These are phyloP conservation scores for Cettia cetti DNA, from an alignment of 2,113 vertebrate genomes.

Conservation along the genomic window DNA sequence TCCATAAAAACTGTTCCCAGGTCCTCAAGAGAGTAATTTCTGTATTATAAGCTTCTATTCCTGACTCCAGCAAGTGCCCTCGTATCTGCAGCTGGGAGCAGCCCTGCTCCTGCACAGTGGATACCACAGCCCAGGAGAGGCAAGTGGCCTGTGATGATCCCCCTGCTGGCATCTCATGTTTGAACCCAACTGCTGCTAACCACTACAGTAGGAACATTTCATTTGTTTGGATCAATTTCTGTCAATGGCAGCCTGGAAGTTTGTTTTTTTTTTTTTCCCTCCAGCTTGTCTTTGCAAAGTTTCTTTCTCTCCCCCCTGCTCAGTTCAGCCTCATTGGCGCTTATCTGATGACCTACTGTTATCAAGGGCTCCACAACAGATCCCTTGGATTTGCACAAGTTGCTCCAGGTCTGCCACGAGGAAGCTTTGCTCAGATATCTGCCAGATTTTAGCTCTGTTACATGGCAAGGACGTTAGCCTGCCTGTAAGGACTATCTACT, in stretches of 20 bases:
- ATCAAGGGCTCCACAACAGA: not conserved
- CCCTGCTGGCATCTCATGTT: rapidly evolving
- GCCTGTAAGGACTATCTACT: not conserved
- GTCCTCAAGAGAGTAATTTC: not conserved
- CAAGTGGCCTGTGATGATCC: rapidly evolving
- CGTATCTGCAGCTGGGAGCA: not conserved
- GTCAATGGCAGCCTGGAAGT: not conserved
- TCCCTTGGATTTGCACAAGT: not conserved
- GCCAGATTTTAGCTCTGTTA: not conserved
- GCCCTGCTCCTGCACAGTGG: not conserved
- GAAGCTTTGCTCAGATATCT: not conserved
- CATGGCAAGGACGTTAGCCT: not conserved
- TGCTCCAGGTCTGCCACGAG: rapidly evolving
- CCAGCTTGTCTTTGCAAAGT: not conserved
- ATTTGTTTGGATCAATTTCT: constrained; percentile 44
- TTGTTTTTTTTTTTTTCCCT: not conserved
- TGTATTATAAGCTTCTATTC: not conserved
- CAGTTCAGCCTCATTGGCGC: not conserved
- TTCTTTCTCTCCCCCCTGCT: not conserved
- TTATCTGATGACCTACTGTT: not conserved
- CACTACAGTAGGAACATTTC: not conserved
- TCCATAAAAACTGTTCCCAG: not conserved
- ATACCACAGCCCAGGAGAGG: not conserved
- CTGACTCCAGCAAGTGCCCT: not conserved
- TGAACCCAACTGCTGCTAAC: not conserved